A percentile compares a stretch with the other conserved stretches of the same genome.
phyloP scores from a whole-genome alignment of 2,113 vertebrate species.

The Rafetus swinhoei region DNA sequence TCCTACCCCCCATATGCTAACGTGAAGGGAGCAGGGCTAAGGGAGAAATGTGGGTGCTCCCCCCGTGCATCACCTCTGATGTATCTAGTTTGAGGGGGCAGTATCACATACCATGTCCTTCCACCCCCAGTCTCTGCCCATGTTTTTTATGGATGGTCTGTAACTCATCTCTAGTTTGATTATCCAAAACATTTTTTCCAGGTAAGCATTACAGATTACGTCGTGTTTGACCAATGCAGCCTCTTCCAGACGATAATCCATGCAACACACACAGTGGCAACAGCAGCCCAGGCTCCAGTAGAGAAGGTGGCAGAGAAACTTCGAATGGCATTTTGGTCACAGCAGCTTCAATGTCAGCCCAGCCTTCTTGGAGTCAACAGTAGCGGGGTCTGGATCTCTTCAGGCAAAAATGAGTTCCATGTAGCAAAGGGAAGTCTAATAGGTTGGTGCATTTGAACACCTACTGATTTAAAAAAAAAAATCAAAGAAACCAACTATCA shows the following conservation, averaged over 20 bases:
- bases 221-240: slow-evolving; percentile 95
- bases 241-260: slow-evolving; percentile 95
- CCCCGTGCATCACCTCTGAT: too few species aligned
- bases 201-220: slow-evolving; percentile 98
- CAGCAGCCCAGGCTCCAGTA: slow-evolving; percentile 90
- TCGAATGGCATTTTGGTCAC: slow-evolving; percentile 92
- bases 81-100: too few species aligned
- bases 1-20: too few species aligned
- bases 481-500: background rate
- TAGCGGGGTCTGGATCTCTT: slow-evolving; percentile 94
- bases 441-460: slow-evolving; percentile 76
- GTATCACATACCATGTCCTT: too few species aligned
- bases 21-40: too few species aligned
- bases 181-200: slow-evolving; percentile 47
- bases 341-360: slow-evolving; percentile 93
- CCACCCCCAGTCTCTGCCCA: too few species aligned
- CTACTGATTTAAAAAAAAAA: background rate
- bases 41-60: too few species aligned
- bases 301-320: slow-evolving; percentile 92
- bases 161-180: background rate
- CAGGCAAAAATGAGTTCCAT: slow-evolving; percentile 94
- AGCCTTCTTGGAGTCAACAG: slow-evolving; percentile 89
- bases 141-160: background rate
- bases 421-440: slow-evolving; percentile 92
- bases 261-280: slow-evolving; percentile 92